phyloP scores from a whole-genome alignment of 2,113 vertebrate genomes.

The Elachura formosa region DNA sequence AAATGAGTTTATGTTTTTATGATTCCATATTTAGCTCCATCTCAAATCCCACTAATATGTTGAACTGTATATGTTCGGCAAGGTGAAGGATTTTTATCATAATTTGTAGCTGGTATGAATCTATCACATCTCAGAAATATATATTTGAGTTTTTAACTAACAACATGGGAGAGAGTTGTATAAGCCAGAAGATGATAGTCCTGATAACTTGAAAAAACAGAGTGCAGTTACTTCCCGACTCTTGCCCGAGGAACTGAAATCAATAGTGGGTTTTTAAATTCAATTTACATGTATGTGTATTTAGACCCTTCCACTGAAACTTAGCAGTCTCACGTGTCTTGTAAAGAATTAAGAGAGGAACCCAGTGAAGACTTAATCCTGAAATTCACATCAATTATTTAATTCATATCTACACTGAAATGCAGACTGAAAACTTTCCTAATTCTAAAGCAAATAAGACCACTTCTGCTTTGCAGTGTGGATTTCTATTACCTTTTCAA shows the following conservation, averaged over 20 bases:
- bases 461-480: neutral
- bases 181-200: neutral
- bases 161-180: neutral
- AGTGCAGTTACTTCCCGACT: constrained; percentile 10
- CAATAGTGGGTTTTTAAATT: constrained; percentile 23
- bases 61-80: neutral
- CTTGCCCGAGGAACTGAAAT: constrained; percentile 56
- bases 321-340: constrained; percentile 23
- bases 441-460: neutral
- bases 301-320: constrained; percentile 16
- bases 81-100: neutral
- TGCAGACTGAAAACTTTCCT: neutral
- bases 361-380: neutral
- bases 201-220: constrained; percentile 36
- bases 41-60: neutral
- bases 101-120: constrained; percentile 6
- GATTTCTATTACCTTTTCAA: neutral
- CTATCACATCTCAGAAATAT: neutral
- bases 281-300: constrained; percentile 45
- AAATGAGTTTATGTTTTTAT: neutral
- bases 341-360: constrained; percentile 8
- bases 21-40: neutral
- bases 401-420: neutral
- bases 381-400: neutral
- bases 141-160: neutral